Evolutionary conservation across 2,113 vertebrate genomes (phyloP).

Genomic region (Alethe diademata): DNA sequence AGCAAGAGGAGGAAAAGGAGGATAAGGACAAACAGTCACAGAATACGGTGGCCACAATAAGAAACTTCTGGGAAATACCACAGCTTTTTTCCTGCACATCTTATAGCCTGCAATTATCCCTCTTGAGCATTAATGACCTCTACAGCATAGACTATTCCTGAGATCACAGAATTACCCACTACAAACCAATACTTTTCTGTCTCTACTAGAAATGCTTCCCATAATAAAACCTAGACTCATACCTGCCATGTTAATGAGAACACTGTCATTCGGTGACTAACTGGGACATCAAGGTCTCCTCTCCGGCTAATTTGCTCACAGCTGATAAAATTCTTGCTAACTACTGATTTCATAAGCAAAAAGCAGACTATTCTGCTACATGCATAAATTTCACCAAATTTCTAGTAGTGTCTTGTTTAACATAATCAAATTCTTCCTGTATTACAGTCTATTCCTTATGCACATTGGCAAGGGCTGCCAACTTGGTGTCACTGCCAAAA

Average conservation of each 20-base stretch:
- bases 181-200: slow-evolving; percentile 3
- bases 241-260: not conserved
- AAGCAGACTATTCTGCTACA: not conserved
- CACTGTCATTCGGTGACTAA: slow-evolving; percentile 14
- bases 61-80: not conserved
- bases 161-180: not conserved
- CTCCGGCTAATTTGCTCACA: not conserved
- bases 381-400: not conserved
- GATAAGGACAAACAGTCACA: not conserved
- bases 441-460: not conserved
- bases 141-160: not conserved
- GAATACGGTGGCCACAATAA: fast-evolving
- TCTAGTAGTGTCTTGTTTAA: not conserved
- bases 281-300: not conserved
- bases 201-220: not conserved
- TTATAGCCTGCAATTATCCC: not conserved
- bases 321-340: not conserved
- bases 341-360: not conserved
- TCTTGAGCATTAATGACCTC: not conserved
- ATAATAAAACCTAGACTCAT: slow-evolving; percentile 8
- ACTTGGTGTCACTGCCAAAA: not conserved
- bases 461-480: not conserved
- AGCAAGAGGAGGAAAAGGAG: not conserved
- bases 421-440: not conserved
- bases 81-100: not conserved